Evolutionary conservation across 2,113 vertebrate genomes (phyloP).

Genomic region (Coryphaenoides rupestris): DNA sequence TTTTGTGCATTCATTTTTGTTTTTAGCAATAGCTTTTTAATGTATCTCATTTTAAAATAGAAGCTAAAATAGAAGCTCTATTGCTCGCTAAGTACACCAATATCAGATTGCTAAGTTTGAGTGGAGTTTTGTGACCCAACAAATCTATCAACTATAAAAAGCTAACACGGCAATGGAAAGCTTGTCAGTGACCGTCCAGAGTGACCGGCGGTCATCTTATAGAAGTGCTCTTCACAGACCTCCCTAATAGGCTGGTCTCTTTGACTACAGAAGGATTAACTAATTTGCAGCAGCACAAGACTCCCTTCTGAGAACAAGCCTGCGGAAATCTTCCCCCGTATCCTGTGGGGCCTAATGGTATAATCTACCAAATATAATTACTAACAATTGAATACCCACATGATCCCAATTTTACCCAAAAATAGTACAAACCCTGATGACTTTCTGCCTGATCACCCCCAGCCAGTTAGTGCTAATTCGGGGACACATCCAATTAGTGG

Average conservation of each 20-base stretch:
- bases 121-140: no score
- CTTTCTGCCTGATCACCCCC: conserved; percentile 40
- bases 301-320: conserved; percentile 15
- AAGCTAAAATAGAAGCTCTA: no score
- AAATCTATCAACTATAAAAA: neutral
- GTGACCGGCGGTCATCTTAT: neutral
- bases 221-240: conserved; percentile 15
- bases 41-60: no score
- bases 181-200: neutral
- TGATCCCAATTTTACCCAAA: conserved; percentile 62
- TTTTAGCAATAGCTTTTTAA: no score
- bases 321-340: conserved; percentile 14
- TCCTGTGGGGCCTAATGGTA: conserved; percentile 44
- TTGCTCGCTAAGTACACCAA: no score
- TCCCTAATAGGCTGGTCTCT: conserved; percentile 23
- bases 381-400: no score
- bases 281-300: conserved; percentile 7
- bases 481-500: conserved; percentile 71
- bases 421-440: conserved; percentile 38
- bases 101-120: no score
- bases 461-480: no score
- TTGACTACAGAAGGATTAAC: conserved; percentile 25
- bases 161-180: neutral
- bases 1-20: no score
- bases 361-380: conserved; percentile 58